These are phyloP conservation scores for Pegoplata infirma DNA, from an alignment of 2,888 invertebrate genomes.

Conservation along the genomic window DNA sequence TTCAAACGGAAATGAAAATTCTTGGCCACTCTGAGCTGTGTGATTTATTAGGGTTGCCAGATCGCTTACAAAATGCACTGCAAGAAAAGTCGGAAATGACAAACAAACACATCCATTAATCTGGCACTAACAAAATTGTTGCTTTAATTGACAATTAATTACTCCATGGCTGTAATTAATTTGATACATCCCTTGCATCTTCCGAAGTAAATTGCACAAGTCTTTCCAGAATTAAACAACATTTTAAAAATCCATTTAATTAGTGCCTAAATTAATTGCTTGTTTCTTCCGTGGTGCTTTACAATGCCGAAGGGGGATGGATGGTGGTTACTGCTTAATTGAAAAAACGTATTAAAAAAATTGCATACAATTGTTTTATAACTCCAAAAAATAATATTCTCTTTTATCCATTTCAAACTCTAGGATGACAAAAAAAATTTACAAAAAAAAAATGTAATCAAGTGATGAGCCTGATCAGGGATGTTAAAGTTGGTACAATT, in stretches of 20 bases:
- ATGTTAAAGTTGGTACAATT: too few relatives aligned
- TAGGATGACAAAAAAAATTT: not conserved
- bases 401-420: not conserved
- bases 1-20: too few relatives aligned
- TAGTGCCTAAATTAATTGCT: slow-evolving; percentile 52
- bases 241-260: slow-evolving; percentile 36
- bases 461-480: slow-evolving; percentile 56
- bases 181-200: slow-evolving; percentile 30
- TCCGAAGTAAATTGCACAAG: slow-evolving; percentile 30
- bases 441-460: slow-evolving; percentile 36
- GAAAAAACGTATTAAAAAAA: slow-evolving; percentile 34
- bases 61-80: too few relatives aligned
- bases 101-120: too few relatives aligned
- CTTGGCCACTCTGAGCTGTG: too few relatives aligned
- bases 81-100: too few relatives aligned
- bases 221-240: not conserved
- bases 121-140: too few relatives aligned
- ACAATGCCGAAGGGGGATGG: slow-evolving; percentile 4
- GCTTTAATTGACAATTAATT: slow-evolving; percentile 32
- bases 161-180: slow-evolving; percentile 31
- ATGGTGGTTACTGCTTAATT: slow-evolving; percentile 30
- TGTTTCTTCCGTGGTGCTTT: not conserved
- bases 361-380: not conserved
- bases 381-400: not conserved
- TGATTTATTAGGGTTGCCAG: too few relatives aligned